Evolutionary conservation across 2,113 vertebrate species (phyloP).

Genomic region (Balaeniceps rex): DNA sequence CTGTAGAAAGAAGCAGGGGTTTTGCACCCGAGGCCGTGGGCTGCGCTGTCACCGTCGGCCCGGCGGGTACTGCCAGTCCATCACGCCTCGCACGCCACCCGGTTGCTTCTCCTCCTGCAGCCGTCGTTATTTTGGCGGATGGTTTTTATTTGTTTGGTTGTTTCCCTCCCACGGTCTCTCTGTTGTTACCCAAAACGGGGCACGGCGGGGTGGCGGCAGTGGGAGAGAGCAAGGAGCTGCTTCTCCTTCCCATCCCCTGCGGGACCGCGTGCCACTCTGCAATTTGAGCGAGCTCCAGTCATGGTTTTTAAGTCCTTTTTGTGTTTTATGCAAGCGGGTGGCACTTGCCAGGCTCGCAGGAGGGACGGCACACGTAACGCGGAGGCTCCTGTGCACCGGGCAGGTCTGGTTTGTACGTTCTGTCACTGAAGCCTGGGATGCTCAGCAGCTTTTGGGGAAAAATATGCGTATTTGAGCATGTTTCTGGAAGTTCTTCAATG

Average conservation of each 20-base stretch:
- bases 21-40: neutral
- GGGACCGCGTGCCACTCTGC: neutral
- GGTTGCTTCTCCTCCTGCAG: too few relatives aligned
- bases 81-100: rapidly evolving
- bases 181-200: neutral
- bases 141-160: neutral
- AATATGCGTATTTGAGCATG: neutral
- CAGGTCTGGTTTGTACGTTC: neutral
- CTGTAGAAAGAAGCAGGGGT: neutral
- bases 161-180: neutral
- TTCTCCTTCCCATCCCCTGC: neutral
- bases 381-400: neutral
- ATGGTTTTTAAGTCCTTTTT: neutral
- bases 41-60: neutral
- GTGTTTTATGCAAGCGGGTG: neutral
- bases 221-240: neutral
- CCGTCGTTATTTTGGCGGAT: neutral
- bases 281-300: too few relatives aligned
- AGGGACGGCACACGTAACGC: too few relatives aligned
- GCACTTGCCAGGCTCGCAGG: neutral
- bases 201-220: rapidly evolving
- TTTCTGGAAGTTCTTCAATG: neutral
- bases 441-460: neutral
- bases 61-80: neutral
- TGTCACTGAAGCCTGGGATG: neutral